Conservation (phyloP, 2,888 invertebrate genomes). For the Folsomia candida region DNA sequence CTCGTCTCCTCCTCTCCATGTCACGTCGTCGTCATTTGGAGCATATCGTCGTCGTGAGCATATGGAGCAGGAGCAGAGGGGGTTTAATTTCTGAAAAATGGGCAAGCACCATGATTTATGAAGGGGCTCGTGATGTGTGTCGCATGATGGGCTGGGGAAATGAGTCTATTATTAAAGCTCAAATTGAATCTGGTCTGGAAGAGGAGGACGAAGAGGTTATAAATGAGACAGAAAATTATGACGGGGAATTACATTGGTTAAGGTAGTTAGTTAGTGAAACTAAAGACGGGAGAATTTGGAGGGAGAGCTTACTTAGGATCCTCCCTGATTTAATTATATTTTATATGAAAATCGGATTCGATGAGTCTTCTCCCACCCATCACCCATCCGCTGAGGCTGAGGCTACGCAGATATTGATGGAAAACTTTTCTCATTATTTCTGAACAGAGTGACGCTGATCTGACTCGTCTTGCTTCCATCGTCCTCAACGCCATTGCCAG, state of each 20-base stretch:
- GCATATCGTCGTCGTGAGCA: too few relatives aligned
- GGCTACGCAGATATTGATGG: not conserved
- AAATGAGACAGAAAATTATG: not conserved
- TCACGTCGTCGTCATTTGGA: too few relatives aligned
- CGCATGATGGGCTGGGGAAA: not conserved
- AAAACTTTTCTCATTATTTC: constrained; percentile 35
- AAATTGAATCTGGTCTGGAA: constrained; percentile 4
- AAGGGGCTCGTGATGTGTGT: not conserved
- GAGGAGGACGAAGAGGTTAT: too few relatives aligned
- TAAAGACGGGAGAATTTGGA: not conserved
- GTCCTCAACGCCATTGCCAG: constrained; percentile 45
- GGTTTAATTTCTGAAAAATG: not conserved
- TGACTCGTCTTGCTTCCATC: constrained; percentile 44
- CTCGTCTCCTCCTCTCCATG: too few relatives aligned
- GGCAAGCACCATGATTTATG: not conserved
- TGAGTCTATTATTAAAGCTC: not conserved
- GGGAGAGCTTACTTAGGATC: not conserved
- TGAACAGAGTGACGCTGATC: constrained; percentile 36
- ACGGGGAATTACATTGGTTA: not conserved
- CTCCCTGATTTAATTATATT: constrained; percentile 12
- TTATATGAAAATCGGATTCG: constrained; percentile 3
- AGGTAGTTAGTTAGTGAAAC: not conserved
- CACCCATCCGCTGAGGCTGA: not conserved
- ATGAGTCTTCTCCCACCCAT: too few relatives aligned
- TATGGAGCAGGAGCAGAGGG: not conserved